These are phyloP conservation scores for Butorides virescens DNA, from an alignment of 2,113 vertebrate species.

Conservation along the genomic window DNA sequence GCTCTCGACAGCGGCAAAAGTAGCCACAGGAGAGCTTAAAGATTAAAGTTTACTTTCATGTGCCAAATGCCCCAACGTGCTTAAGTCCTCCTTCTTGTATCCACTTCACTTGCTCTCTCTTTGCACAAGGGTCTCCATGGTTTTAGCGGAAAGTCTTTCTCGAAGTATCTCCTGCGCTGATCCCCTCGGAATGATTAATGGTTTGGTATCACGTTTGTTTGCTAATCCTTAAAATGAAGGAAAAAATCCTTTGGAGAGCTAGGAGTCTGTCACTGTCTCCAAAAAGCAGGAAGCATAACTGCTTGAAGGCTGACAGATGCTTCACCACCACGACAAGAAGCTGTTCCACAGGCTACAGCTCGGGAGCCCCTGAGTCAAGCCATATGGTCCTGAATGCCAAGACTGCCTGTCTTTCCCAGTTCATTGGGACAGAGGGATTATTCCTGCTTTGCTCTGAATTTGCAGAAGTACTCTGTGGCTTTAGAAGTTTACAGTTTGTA, in stretches of 20 bases:
- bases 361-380: slow-evolving; percentile 23
- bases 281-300: slow-evolving; percentile 14
- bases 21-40: background rate
- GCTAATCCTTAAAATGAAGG: background rate
- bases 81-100: background rate
- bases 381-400: slow-evolving; percentile 49
- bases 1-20: background rate
- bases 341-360: slow-evolving; percentile 24
- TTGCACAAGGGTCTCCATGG: background rate
- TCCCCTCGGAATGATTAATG: background rate
- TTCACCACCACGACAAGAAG: slow-evolving; percentile 47
- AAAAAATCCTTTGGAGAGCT: background rate
- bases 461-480: background rate
- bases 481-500: background rate
- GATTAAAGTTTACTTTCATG: background rate
- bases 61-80: background rate
- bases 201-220: background rate
- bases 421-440: background rate
- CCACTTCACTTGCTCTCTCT: background rate
- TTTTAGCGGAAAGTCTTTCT: background rate
- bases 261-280: slow-evolving; percentile 16
- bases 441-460: background rate
- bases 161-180: background rate
- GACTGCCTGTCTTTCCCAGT: slow-evolving; percentile 23
- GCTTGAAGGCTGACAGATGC: slow-evolving; percentile 57